Percentiles rank a stretch among this genome's conserved stretches.
Evolutionary conservation across 2,797 vertebrate genomes (phyloP).

Genomic region (Siniperca obscura): DNA sequence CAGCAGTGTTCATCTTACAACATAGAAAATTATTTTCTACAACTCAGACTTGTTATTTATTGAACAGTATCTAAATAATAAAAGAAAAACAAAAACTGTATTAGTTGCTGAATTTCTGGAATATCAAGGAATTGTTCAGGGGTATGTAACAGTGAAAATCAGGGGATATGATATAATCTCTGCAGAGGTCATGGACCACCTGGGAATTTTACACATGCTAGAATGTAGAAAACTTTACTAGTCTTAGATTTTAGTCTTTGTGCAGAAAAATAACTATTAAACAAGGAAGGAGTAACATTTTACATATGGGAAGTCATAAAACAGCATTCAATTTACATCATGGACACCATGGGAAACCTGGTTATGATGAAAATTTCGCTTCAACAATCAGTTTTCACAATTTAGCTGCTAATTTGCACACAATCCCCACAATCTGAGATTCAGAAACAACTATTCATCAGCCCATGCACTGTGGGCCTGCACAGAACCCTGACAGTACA

Average conservation of each 20-base stretch:
- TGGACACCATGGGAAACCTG: neutral
- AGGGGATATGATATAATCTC: neutral
- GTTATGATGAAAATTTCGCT: neutral
- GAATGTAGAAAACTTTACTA: neutral
- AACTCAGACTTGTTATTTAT: neutral
- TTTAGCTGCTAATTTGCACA: conserved; percentile 6
- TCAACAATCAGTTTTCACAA: conserved; percentile 3
- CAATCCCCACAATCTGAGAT: neutral
- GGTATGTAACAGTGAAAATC: neutral
- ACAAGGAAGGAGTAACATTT: neutral
- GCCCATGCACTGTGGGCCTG: neutral
- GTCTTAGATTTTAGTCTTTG: neutral
- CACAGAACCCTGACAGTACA: neutral
- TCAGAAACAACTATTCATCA: neutral
- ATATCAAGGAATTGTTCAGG: neutral
- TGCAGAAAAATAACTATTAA: neutral
- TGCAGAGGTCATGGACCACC: neutral
- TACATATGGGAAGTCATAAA: neutral
- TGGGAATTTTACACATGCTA: neutral
- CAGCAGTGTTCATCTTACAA: neutral
- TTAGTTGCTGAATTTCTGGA: neutral
- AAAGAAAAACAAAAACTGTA: neutral
- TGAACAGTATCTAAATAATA: neutral
- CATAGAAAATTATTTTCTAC: neutral
- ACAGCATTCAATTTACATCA: neutral